Evolutionary conservation across 2,888 invertebrate genomes (phyloP).

Genomic region (Acanthosepion lycidas): DNA sequence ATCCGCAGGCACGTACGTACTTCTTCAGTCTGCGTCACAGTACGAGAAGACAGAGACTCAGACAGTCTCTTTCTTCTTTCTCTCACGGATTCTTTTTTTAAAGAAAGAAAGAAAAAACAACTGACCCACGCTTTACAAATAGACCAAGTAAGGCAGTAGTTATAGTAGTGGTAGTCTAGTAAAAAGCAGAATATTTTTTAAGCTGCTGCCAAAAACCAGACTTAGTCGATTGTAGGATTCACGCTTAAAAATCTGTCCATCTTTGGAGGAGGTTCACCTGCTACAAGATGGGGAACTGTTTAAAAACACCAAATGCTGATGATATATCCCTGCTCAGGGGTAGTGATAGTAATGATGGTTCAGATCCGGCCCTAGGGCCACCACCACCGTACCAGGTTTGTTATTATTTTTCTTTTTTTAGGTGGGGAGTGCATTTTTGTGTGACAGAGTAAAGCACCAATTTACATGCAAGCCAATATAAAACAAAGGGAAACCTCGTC

Average conservation of each 20-base stretch:
- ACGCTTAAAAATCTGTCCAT: neutral
- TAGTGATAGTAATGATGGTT: slow-evolving; percentile 64
- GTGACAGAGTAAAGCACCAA: neutral
- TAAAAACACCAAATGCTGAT: slow-evolving; percentile 74
- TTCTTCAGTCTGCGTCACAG: slow-evolving; percentile 4
- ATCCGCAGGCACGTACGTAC: neutral
- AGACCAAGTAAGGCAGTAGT: neutral
- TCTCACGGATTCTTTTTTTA: neutral
- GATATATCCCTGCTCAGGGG: slow-evolving; percentile 76
- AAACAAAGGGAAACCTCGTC: slow-evolving; percentile 4
- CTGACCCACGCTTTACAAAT: neutral
- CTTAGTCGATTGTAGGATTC: neutral
- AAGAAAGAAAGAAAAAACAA: neutral
- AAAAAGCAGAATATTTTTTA: neutral
- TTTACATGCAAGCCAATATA: neutral
- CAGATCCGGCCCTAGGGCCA: slow-evolving; percentile 66
- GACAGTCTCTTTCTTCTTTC: neutral
- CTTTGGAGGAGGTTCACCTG: slow-evolving; percentile 21
- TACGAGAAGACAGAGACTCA: neutral
- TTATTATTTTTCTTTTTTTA: neutral
- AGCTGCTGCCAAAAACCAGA: neutral
- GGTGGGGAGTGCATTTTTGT: neutral
- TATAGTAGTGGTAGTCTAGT: neutral
- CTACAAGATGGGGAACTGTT: slow-evolving; percentile 75
- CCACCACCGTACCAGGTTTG: slow-evolving; percentile 75